Evolutionary conservation across 2,797 vertebrate genomes (phyloP).

Genomic region (Paramormyrops hopkinsi): DNA sequence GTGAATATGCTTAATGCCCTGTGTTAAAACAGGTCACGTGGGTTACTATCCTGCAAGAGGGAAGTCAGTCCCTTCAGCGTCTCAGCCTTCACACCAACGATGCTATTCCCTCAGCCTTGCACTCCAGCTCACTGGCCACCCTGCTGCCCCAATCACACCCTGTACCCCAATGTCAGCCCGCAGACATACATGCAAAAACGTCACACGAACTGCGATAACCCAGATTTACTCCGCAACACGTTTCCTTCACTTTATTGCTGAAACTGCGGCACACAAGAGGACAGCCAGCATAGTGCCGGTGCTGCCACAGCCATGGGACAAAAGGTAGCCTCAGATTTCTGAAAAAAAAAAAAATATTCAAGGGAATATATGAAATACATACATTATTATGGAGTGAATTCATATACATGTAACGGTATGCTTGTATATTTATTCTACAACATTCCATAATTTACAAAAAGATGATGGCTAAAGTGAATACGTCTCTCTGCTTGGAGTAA

Average conservation of each 20-base stretch:
- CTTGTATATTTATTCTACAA: conserved; percentile 41
- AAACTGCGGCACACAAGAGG: conserved; percentile 27
- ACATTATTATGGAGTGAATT: conserved; percentile 57
- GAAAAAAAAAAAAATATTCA: conserved; percentile 25
- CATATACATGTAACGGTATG: conserved; percentile 41
- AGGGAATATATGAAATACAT: conserved; percentile 44
- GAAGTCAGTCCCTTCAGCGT: background rate
- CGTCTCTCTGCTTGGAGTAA: conserved; percentile 33
- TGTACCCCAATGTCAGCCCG: background rate
- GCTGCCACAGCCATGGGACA: background rate
- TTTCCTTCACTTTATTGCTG: conserved; percentile 50
- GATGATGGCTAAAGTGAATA: background rate
- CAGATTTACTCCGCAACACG: conserved; percentile 27
- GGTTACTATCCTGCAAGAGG: background rate
- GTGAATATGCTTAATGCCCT: background rate
- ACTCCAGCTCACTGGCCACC: background rate
- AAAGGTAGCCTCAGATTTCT: background rate
- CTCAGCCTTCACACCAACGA: background rate
- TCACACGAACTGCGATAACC: background rate
- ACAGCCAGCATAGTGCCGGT: conserved; percentile 26
- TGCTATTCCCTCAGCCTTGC: background rate
- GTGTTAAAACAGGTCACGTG: background rate
- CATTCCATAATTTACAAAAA: conserved; percentile 36
- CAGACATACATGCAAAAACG: background rate
- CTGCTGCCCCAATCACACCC: background rate